phyloP scores from a whole-genome alignment of 2,888 invertebrate species.

The Xylota sylvarum region DNA sequence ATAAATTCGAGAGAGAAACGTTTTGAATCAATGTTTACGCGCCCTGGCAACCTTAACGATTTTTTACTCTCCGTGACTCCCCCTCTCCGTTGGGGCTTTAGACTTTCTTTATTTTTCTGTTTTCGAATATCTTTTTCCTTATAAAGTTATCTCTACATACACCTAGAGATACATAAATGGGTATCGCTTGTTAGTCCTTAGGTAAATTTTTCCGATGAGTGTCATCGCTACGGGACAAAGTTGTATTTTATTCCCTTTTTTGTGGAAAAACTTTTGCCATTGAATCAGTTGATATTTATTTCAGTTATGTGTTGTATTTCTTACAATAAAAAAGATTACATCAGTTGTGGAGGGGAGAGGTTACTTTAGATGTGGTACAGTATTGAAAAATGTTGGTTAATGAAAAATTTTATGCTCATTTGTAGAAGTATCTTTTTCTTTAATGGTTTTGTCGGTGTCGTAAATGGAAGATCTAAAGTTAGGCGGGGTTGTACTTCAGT shows the following conservation, averaged over 20 bases:
- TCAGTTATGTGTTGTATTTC: constrained; percentile 18
- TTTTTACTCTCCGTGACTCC: constrained; percentile 16
- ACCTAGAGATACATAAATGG: background rate
- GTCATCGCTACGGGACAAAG: constrained; percentile 21
- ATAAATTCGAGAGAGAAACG: constrained; percentile 57
- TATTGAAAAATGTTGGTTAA: background rate
- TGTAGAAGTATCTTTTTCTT: background rate
- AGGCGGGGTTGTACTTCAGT: too few relatives aligned
- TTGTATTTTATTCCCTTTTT: constrained; percentile 18
- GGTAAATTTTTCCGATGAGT: constrained; percentile 18
- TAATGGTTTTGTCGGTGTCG: background rate
- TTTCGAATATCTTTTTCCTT: constrained; percentile 5
- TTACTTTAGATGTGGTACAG: background rate
- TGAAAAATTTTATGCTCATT: background rate
- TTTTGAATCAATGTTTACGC: constrained; percentile 59
- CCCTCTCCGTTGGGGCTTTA: constrained; percentile 10
- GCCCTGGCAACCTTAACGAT: constrained; percentile 61
- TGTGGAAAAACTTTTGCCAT: constrained; percentile 45
- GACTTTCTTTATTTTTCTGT: background rate
- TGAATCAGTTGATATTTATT: constrained; percentile 55
- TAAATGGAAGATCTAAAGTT: too few relatives aligned
- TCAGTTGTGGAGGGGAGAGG: background rate
- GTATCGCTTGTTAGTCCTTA: background rate
- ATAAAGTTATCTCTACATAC: background rate
- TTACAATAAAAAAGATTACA: constrained; percentile 8